These are phyloP conservation scores for Drosophila mayri DNA, from an alignment of 1,140 invertebrate species.

Conservation along the genomic window DNA sequence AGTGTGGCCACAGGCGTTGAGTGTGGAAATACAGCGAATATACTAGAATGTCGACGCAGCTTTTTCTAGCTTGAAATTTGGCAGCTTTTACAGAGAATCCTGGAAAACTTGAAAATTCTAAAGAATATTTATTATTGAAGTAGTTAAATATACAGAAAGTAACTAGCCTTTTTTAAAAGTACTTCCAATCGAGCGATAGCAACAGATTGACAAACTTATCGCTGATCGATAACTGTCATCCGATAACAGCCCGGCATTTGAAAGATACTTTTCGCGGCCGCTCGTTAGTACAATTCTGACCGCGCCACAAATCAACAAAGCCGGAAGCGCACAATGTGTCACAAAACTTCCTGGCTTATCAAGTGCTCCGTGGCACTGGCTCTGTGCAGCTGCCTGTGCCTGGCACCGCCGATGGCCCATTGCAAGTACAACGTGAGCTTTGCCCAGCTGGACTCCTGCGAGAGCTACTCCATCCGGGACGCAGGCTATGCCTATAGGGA, in stretches of 20 bases:
- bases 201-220: neutral
- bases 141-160: too few species aligned
- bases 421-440: conserved; percentile 72
- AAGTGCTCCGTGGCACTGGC: conserved; percentile 10
- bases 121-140: too few species aligned
- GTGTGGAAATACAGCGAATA: too few species aligned
- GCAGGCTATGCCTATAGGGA: conserved; percentile 68
- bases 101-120: too few species aligned
- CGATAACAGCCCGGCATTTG: neutral
- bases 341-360: conserved; percentile 31
- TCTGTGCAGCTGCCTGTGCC: conserved; percentile 31
- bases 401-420: conserved; percentile 11
- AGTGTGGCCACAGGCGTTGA: conserved; percentile 2
- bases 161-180: neutral
- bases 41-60: too few species aligned
- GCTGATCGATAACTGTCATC: neutral
- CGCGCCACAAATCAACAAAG: neutral
- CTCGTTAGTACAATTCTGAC: conserved; percentile 1
- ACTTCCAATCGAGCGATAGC: neutral
- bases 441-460: conserved; percentile 67
- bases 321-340: conserved; percentile 8
- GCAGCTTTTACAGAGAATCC: too few species aligned
- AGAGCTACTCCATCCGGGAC: conserved; percentile 43
- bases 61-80: too few species aligned
- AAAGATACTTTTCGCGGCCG: neutral